phyloP scores from a whole-genome alignment of 1,140 invertebrate species.

The Stenopsyche tienmushanensis region DNA sequence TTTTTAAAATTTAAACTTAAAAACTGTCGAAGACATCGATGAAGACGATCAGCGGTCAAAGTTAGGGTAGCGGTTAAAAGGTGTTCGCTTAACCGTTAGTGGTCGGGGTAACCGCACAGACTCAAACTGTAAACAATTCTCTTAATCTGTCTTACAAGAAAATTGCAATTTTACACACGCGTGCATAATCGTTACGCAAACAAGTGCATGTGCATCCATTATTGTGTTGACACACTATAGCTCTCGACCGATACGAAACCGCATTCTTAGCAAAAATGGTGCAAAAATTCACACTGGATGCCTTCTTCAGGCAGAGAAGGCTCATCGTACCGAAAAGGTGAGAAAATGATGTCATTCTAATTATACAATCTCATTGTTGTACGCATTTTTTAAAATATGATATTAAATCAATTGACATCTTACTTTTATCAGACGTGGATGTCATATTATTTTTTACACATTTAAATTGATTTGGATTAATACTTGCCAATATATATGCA shows the following conservation, averaged over 20 bases:
- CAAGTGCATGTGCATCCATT: background rate
- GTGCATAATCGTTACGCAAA: too few species aligned
- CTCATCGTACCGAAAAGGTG: slow-evolving; percentile 36
- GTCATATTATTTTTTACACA: background rate
- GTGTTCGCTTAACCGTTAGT: too few species aligned
- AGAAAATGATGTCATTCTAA: background rate
- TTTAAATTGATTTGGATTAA: too few species aligned
- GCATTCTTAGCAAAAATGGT: slow-evolving; percentile 9
- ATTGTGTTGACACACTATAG: background rate
- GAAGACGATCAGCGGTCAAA: too few species aligned
- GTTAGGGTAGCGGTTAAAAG: too few species aligned
- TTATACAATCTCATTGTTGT: background rate
- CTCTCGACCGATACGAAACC: background rate
- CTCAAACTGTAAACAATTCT: background rate
- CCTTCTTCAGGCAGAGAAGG: slow-evolving; percentile 37
- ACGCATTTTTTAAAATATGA: background rate
- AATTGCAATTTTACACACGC: too few species aligned
- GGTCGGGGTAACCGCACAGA: too few species aligned
- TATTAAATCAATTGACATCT: background rate
- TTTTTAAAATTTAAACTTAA: background rate
- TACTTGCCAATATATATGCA: too few species aligned
- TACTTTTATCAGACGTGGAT: background rate
- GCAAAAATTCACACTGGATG: slow-evolving; percentile 35
- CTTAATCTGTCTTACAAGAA: too few species aligned
- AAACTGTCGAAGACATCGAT: too few species aligned